Base-by-base conservation (phyloP, 2,888 invertebrate genomes). In the Eretmocerus hayati region DNA sequence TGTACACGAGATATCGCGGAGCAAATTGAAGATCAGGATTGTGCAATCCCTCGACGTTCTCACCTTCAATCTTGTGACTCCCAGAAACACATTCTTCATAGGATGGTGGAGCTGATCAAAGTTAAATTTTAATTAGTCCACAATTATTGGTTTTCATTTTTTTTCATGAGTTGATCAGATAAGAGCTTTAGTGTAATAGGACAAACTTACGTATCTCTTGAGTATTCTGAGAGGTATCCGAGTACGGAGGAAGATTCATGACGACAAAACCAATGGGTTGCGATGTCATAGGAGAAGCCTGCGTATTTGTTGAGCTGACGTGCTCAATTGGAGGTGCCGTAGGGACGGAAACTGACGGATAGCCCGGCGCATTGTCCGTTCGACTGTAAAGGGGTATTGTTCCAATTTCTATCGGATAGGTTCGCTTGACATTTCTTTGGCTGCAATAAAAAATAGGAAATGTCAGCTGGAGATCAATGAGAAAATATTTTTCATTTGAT, bases 351-450 rank as follows among this genome's bases (percentile, higher is more conserved):
- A 8, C 30, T 19, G 18, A 13, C 23, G 37, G 39, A 8, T 15
- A 3, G 13, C 19, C 2, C 18, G 4, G 13, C 23, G 37, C 35
- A 8, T 15, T 4, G 13, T 19, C 2, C 18, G 4, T n/a, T 21
- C 49, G 46, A 44, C 77, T 76, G 64, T 80, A 82, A 19, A 81
- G 76, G 6, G 83, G 83, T 54, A 85, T 79, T 0, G 85, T 86
- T 21, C 87, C 87, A 53, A 87, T 77, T 0, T 80, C 79, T 40
- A 87, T 75, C 30, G 85, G 84, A 61, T 83, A 78, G 62, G 76
- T 77, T 32, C 79, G 78, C 21, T 75, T 74, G 55, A 85, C 64
- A 64, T 83, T 81, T 54, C 77, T 69, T 59, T 85, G 84, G 18
- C 56, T 57, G 30, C 8, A 38, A 38, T 42, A 15, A 5, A 18